Conservation (phyloP, 1,140 invertebrate genomes). For the Eupristina koningsbergeri region DNA sequence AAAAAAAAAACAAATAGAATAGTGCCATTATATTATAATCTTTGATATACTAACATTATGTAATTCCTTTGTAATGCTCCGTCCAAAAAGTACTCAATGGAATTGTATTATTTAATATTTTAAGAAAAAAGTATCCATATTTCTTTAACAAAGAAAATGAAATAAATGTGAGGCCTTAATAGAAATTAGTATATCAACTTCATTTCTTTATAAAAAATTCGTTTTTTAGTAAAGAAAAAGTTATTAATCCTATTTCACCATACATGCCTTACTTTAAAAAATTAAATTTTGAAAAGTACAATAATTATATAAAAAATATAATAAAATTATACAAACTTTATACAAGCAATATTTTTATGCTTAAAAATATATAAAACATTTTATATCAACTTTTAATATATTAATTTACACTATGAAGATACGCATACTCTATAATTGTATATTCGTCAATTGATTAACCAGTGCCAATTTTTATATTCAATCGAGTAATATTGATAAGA, state of each 20-base stretch:
- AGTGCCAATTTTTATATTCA: too few species aligned
- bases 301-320: not conserved
- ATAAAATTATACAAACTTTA: not conserved
- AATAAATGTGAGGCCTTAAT: not conserved
- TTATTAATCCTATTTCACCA: not conserved
- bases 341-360: too few species aligned
- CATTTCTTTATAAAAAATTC: too few species aligned
- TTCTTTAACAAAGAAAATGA: not conserved
- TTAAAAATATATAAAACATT: too few species aligned
- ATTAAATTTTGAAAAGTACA: not conserved
- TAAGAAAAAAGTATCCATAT: not conserved
- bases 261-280: not conserved
- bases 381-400: too few species aligned
- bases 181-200: not conserved
- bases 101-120: not conserved
- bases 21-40: not conserved
- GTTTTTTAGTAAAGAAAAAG: not conserved
- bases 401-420: too few species aligned
- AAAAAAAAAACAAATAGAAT: too few species aligned
- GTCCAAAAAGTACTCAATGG: not conserved
- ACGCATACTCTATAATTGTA: too few species aligned
- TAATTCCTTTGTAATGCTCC: not conserved
- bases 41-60: slow-evolving; percentile 3
- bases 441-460: too few species aligned
- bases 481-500: not conserved